Conservation (phyloP, 2,797 vertebrate genomes). For the Sardinella longiceps region DNA sequence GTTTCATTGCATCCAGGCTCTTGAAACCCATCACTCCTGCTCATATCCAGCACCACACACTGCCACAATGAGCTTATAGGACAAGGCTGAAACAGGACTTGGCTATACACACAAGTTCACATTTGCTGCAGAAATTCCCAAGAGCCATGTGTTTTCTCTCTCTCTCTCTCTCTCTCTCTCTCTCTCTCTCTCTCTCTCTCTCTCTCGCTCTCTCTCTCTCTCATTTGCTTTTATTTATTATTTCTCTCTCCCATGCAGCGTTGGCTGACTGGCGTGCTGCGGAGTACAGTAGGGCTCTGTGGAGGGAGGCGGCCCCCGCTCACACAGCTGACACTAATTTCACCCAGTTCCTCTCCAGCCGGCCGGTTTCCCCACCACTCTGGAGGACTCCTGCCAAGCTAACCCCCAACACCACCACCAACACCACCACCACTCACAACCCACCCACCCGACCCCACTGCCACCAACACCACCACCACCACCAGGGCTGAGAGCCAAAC, state of each 20-base stretch:
- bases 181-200: neutral
- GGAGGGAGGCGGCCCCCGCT: slow-evolving; percentile 48
- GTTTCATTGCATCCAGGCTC: slow-evolving; percentile 3
- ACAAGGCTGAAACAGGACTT: neutral
- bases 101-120: neutral
- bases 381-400: neutral
- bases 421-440: neutral
- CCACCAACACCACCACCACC: neutral
- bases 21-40: neutral
- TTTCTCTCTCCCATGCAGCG: neutral
- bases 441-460: neutral
- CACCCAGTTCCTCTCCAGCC: slow-evolving; percentile 42
- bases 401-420: neutral
- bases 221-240: slow-evolving; percentile 17
- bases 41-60: neutral
- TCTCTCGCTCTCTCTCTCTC: neutral
- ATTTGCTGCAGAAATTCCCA: neutral
- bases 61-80: neutral
- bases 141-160: neutral
- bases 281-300: slow-evolving; percentile 40
- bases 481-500: neutral
- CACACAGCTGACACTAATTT: slow-evolving; percentile 73
- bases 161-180: neutral
- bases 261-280: neutral
- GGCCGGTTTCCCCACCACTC: neutral